These are phyloP conservation scores for Squalus acanthias DNA, from an alignment of 2,797 vertebrate genomes.

Conservation along the genomic window DNA sequence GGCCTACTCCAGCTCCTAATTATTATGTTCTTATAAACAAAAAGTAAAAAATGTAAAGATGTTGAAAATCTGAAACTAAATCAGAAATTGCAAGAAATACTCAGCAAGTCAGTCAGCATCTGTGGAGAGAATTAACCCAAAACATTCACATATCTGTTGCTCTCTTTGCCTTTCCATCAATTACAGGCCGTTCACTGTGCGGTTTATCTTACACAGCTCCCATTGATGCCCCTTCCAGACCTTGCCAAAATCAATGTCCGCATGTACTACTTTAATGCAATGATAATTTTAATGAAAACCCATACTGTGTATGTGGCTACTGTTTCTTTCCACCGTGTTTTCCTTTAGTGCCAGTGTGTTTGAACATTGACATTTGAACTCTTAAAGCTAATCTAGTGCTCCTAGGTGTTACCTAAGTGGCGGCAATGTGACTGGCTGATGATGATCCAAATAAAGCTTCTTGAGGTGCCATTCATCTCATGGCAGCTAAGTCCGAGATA, in stretches of 20 bases:
- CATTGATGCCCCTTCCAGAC: neutral
- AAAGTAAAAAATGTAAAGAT: too few relatives aligned
- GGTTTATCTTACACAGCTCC: neutral
- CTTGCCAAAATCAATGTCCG: neutral
- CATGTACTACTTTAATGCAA: neutral
- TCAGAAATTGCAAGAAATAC: neutral
- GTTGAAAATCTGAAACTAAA: neutral
- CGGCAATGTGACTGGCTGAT: too few relatives aligned
- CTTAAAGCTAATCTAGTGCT: too few relatives aligned
- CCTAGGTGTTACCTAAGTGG: too few relatives aligned
- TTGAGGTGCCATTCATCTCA: neutral
- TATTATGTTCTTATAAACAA: neutral
- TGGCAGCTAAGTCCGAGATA: too few relatives aligned
- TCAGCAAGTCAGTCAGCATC: neutral
- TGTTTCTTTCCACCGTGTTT: neutral
- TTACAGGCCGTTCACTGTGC: neutral
- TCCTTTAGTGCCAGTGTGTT: neutral
- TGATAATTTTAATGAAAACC: neutral
- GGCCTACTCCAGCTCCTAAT: too few relatives aligned
- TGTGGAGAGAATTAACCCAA: too few relatives aligned
- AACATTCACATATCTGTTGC: neutral
- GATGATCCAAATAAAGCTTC: too few relatives aligned
- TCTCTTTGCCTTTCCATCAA: neutral
- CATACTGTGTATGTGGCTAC: neutral
- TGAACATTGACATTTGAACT: too few relatives aligned